Conservation (phyloP, 2,888 invertebrate genomes). For the Cephonodes hylas region DNA sequence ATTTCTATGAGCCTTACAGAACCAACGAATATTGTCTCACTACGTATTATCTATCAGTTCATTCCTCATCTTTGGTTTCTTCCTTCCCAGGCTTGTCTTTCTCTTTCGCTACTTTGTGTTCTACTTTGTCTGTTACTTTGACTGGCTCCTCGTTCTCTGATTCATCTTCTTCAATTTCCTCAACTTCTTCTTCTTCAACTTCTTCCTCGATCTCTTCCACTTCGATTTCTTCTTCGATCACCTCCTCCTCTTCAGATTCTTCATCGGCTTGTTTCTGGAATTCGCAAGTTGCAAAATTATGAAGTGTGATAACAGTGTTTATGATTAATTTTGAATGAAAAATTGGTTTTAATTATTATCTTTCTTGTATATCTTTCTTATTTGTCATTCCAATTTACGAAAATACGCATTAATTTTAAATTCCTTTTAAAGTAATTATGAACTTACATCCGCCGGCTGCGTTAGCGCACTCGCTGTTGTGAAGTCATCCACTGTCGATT, state of each 20-base stretch:
- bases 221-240: constrained; percentile 67
- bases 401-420: too few relatives aligned
- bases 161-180: constrained; percentile 37
- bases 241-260: constrained; percentile 62
- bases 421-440: background rate
- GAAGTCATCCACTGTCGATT: constrained; percentile 76
- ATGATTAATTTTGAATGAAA: too few relatives aligned
- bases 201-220: constrained; percentile 72
- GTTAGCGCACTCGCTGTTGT: constrained; percentile 79
- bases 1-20: background rate
- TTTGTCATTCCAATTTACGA: too few relatives aligned
- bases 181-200: constrained; percentile 56
- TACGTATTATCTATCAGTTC: constrained; percentile 36
- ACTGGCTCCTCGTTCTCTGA: constrained; percentile 22
- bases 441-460: constrained; percentile 61
- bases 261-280: constrained; percentile 67
- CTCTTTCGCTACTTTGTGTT: background rate
- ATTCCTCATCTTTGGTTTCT: constrained; percentile 27
- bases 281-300: too few relatives aligned
- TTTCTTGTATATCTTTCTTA: too few relatives aligned
- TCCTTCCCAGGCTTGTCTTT: background rate
- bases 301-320: too few relatives aligned
- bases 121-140: constrained; percentile 14
- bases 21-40: background rate
- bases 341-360: too few relatives aligned